A percentile compares a stretch with the other conserved stretches of the same genome.
These are phyloP conservation scores for Scaptomyza pallida DNA, from an alignment of 1,140 invertebrate genomes.

Conservation along the genomic window DNA sequence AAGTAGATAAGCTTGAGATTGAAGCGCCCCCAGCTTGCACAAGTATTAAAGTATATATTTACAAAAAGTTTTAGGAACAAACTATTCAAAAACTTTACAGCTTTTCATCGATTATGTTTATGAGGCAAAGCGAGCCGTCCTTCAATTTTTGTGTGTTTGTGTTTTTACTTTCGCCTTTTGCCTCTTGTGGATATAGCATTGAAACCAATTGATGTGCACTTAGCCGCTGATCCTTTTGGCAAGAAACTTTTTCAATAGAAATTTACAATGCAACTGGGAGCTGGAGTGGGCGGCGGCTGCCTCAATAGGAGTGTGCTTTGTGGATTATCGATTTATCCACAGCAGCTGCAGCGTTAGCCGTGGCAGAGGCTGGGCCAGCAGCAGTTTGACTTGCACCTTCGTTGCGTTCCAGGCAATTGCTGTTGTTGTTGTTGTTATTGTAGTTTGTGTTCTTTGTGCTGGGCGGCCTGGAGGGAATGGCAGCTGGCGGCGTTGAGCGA, in stretches of 20 bases:
- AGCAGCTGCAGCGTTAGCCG: not conserved
- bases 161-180: no score
- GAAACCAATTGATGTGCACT: conserved; percentile 70
- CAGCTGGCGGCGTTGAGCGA: not conserved
- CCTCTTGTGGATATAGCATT: conserved; percentile 41
- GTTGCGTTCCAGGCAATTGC: conserved; percentile 58
- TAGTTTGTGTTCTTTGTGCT: conserved; percentile 32
- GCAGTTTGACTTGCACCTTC: conserved; percentile 25
- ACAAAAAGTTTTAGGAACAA: conserved; percentile 73
- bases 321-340: conserved; percentile 54
- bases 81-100: conserved; percentile 67
- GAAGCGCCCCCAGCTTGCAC: not conserved
- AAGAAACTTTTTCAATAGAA: conserved; percentile 36
- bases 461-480: conserved; percentile 8
- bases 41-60: conserved; percentile 44
- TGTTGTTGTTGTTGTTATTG: conserved; percentile 6
- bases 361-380: no score
- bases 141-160: not conserved
- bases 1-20: not conserved
- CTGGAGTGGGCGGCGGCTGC: conserved; percentile 21
- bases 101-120: conserved; percentile 36
- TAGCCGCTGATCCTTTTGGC: conserved; percentile 44
- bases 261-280: conserved; percentile 46
- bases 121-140: conserved; percentile 14
- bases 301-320: conserved; percentile 55